Percentiles rank a stretch among this genome's conserved stretches.
Evolutionary conservation across 2,797 vertebrate species (phyloP).

Genomic region (Etheostoma nigrum): DNA sequence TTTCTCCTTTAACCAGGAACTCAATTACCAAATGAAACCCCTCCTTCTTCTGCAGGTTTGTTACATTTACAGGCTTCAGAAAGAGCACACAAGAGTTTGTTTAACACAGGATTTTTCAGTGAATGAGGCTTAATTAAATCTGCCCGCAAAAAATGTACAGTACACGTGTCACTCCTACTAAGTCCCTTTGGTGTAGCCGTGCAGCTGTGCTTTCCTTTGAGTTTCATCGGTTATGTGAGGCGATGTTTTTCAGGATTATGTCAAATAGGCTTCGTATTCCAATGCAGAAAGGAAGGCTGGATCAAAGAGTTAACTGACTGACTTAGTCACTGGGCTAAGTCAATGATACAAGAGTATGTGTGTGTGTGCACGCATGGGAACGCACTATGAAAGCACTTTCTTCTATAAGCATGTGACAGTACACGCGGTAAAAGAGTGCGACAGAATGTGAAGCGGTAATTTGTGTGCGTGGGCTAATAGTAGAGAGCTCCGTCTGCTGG

Average conservation of each 20-base stretch:
- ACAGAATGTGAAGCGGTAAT: conserved; percentile 57
- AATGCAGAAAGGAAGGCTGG: conserved; percentile 65
- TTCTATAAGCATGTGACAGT: conserved; percentile 37
- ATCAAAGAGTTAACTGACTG: conserved; percentile 75
- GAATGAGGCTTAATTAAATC: conserved; percentile 80
- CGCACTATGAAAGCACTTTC: conserved; percentile 43
- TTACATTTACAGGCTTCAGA: conserved; percentile 41
- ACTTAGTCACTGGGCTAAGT: conserved; percentile 62
- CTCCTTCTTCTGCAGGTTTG: conserved; percentile 52
- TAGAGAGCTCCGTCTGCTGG: conserved; percentile 59
- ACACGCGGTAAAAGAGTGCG: conserved; percentile 36
- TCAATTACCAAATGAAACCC: conserved; percentile 57
- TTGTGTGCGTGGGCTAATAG: conserved; percentile 70
- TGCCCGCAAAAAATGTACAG: conserved; percentile 62
- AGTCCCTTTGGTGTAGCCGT: conserved; percentile 55
- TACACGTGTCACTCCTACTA: conserved; percentile 69
- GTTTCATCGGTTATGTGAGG: conserved; percentile 53
- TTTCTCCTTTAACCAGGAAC: conserved; percentile 64
- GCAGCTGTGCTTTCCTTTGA: conserved; percentile 68
- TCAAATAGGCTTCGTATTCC: conserved; percentile 69
- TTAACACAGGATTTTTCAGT: conserved; percentile 64
- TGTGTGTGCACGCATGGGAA: conserved; percentile 2
- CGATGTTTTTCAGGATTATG: conserved; percentile 76
- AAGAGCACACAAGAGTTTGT: conserved; percentile 57
- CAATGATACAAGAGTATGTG: conserved; percentile 44